Conservation (phyloP, 2,888 invertebrate genomes). For the Creontiades dilutus region DNA sequence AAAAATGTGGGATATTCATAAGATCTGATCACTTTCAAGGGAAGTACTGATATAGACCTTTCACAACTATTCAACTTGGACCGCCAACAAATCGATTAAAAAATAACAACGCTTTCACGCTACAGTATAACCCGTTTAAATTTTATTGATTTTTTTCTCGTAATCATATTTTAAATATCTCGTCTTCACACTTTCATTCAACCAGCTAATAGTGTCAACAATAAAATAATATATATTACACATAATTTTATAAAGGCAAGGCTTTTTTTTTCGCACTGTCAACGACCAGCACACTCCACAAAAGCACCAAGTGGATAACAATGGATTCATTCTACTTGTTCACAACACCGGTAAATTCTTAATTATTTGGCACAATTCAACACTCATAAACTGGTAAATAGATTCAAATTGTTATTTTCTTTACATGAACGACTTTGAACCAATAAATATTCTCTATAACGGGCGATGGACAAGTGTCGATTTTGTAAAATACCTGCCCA, state of each 20-base stretch:
- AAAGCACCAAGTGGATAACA: slow-evolving; percentile 28
- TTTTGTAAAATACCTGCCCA: background rate
- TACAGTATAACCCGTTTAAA: slow-evolving; percentile 1
- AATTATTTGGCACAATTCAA: slow-evolving; percentile 56
- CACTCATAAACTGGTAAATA: slow-evolving; percentile 26
- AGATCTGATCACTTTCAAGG: slow-evolving; percentile 3
- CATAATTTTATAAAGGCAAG: slow-evolving; percentile 32
- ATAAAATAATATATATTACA: background rate
- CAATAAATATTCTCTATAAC: background rate
- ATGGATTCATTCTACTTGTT: background rate
- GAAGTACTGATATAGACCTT: background rate
- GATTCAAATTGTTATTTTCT: background rate
- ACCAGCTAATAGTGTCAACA: background rate
- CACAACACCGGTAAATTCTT: slow-evolving; percentile 28
- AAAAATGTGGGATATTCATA: background rate
- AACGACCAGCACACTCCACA: slow-evolving; percentile 17
- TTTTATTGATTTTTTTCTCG: background rate
- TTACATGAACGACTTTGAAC: background rate
- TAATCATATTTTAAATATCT: background rate
- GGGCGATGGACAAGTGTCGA: slow-evolving; percentile 2
- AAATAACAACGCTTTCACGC: slow-evolving; percentile 16
- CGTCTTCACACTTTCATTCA: background rate
- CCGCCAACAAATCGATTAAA: background rate
- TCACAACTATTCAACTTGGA: slow-evolving; percentile 9
- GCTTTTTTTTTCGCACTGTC: slow-evolving; percentile 32